Percentiles rank a stretch among this genome's conserved stretches.
phyloP scores from a whole-genome alignment of 2,888 invertebrate genomes.

The Bruchidius siliquastri region DNA sequence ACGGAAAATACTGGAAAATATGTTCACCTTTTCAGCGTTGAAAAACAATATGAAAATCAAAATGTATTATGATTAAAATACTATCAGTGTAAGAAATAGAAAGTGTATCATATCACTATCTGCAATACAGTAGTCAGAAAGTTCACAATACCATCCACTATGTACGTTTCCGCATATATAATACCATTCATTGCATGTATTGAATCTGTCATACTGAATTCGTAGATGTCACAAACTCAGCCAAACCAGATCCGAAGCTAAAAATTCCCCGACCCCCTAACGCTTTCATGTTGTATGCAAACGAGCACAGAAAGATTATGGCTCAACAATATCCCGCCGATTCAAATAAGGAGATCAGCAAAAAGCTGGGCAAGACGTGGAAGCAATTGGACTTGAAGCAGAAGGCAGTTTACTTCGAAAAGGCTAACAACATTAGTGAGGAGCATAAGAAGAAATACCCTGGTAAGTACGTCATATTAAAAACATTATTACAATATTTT shows the following conservation, averaged over 20 bases:
- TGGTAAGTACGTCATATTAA: constrained; percentile 42
- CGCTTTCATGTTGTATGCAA: constrained; percentile 62
- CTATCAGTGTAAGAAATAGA: no score
- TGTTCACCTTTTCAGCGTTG: no score
- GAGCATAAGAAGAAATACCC: constrained; percentile 61
- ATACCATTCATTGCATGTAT: no score
- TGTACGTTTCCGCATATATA: no score
- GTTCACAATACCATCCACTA: no score
- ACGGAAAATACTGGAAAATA: no score
- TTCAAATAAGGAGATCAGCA: constrained; percentile 60
- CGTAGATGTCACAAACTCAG: background rate
- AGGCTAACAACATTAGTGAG: constrained; percentile 53
- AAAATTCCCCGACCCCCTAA: constrained; percentile 60
- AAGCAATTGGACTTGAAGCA: constrained; percentile 52
- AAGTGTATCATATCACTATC: no score
- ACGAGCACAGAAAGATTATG: constrained; percentile 56
- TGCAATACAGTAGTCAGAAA: no score
- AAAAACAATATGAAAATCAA: no score
- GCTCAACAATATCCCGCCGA: constrained; percentile 54
- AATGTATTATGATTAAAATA: no score
- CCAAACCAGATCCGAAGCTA: constrained; percentile 5
- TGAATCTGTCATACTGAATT: no score
- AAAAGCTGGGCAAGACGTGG: constrained; percentile 57
- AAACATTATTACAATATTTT: no score
- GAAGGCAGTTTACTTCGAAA: constrained; percentile 53